A percentile compares a stretch with the other conserved stretches of the same genome.
phyloP scores from a whole-genome alignment of 92 coral and sea anemone genomes.

The Zoanthus sansibaricus region DNA sequence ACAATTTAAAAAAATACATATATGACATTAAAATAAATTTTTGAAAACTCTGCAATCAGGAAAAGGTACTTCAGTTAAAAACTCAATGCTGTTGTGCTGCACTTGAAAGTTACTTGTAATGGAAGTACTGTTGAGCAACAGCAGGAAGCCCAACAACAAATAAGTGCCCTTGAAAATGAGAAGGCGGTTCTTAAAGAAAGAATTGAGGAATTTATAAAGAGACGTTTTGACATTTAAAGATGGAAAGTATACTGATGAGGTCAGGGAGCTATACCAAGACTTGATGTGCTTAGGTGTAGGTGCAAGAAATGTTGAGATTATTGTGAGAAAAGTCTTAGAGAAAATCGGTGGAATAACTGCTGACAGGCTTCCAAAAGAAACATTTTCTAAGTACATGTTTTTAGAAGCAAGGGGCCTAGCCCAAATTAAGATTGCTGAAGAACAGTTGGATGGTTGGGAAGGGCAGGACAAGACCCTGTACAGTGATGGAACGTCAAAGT shows the following conservation, averaged over 20 bases:
- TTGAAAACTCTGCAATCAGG: too few species aligned
- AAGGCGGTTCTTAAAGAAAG: slow-evolving; percentile 3
- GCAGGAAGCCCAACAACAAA: background rate
- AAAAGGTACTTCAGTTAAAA: too few species aligned
- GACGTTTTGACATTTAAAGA: background rate
- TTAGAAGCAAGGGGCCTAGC: background rate
- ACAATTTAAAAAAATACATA: too few species aligned
- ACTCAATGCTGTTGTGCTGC: too few species aligned
- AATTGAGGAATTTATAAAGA: too few species aligned
- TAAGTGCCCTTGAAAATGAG: background rate
- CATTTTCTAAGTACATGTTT: background rate
- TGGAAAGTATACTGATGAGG: background rate
- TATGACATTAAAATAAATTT: too few species aligned
- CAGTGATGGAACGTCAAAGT: background rate
- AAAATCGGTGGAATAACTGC: background rate
- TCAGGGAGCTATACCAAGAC: background rate
- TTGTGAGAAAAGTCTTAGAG: background rate
- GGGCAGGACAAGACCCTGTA: background rate
- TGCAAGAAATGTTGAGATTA: slow-evolving; percentile 5
- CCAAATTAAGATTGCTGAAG: background rate
- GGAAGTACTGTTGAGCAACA: background rate
- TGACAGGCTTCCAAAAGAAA: slow-evolving; percentile 7
- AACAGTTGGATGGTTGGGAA: background rate
- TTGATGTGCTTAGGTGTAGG: background rate
- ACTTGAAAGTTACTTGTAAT: background rate